Conservation (phyloP, 2,888 invertebrate genomes). For the Drosophila monieri region DNA sequence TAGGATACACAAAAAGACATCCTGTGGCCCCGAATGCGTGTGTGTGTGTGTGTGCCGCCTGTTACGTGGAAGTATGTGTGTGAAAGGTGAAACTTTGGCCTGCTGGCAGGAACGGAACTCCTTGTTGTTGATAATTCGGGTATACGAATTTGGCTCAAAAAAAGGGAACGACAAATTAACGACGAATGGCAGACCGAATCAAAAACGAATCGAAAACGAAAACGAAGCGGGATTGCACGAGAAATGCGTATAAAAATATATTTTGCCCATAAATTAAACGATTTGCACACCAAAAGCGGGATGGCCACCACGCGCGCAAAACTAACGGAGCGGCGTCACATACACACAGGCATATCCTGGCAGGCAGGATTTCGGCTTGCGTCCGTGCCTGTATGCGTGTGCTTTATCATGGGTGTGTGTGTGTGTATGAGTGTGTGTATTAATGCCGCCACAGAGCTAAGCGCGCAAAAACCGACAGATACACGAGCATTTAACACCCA, state of each 20-base stretch:
- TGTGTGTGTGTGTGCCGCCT: conserved; percentile 9
- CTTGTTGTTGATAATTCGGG: conserved; percentile 63
- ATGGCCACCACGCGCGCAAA: conserved; percentile 74
- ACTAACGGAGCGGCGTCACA: conserved; percentile 71
- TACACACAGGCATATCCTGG: conserved; percentile 44
- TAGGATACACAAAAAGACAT: conserved; percentile 78
- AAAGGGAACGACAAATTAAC: conserved; percentile 72
- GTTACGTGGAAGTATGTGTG: conserved; percentile 13
- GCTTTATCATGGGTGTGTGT: conserved; percentile 11
- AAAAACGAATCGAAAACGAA: conserved; percentile 43
- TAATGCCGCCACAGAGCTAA: conserved; percentile 64
- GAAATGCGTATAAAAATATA: conserved; percentile 72
- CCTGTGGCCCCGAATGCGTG: conserved; percentile 56
- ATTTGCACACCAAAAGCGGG: conserved; percentile 72
- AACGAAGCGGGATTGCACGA: conserved; percentile 56
- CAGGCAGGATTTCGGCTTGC: conserved; percentile 25
- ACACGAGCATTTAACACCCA: conserved; percentile 80
- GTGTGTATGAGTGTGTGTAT: conserved; percentile 56
- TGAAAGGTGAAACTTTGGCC: conserved; percentile 72
- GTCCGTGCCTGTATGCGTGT: conserved; percentile 21
- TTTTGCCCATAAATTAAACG: conserved; percentile 78
- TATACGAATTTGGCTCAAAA: conserved; percentile 68
- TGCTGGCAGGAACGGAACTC: conserved; percentile 23
- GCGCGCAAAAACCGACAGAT: conserved; percentile 79
- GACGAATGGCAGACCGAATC: conserved; percentile 43